These are phyloP conservation scores for Protonibea diacanthus DNA, from an alignment of 2,797 vertebrate genomes.

Conservation along the genomic window DNA sequence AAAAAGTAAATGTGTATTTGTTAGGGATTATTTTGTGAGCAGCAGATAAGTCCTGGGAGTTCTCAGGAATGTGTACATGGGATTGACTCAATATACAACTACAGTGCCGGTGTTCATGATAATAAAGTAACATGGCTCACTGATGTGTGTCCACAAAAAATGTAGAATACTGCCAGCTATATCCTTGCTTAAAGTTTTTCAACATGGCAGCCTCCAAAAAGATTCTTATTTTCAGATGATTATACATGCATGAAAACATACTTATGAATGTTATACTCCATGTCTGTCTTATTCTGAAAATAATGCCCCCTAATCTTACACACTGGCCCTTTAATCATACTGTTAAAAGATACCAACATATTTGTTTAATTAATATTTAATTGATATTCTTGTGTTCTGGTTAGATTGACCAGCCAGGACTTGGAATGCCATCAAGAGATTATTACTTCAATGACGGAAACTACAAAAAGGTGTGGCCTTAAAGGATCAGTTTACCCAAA, in stretches of 20 bases:
- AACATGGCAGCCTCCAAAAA: too few relatives aligned
- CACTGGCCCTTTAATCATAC: neutral
- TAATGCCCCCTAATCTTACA: too few relatives aligned
- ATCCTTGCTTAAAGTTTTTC: too few relatives aligned
- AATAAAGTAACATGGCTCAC: neutral
- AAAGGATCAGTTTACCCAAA: neutral
- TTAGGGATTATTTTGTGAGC: neutral
- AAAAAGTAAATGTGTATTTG: neutral
- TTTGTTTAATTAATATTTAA: neutral
- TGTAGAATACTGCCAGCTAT: neutral
- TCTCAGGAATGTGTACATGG: neutral
- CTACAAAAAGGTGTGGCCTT: constrained; percentile 87
- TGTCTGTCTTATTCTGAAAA: too few relatives aligned
- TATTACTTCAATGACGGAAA: constrained; percentile 93
- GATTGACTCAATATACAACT: constrained; percentile 1
- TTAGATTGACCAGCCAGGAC: constrained; percentile 95
- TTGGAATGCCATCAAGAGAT: constrained; percentile 97
- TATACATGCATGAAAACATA: too few relatives aligned
- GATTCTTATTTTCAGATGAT: too few relatives aligned
- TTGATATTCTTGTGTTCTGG: constrained; percentile 27
- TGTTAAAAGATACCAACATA: neutral
- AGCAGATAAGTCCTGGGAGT: neutral
- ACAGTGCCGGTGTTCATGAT: neutral
- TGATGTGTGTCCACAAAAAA: neutral
- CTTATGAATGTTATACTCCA: too few relatives aligned